A percentile compares a stretch with the other conserved stretches of the same genome.
Conservation (phyloP, 2,113 vertebrate genomes). For the Rana temporaria region DNA sequence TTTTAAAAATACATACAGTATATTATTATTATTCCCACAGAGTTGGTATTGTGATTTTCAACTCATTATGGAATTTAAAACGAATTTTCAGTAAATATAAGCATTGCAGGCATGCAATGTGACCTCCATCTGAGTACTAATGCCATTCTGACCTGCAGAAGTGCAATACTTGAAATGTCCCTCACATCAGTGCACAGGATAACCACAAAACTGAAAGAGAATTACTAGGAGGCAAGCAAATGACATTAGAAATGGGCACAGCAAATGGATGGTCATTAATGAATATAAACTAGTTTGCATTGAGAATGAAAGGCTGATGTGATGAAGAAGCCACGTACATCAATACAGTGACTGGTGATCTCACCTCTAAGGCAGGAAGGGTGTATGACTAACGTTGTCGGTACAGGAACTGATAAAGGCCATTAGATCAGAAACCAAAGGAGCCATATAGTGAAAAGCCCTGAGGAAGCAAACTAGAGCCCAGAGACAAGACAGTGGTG, state of each 20-base stretch:
- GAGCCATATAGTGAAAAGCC: slow-evolving; percentile 99
- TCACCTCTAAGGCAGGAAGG: slow-evolving; percentile 99
- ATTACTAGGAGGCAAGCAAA: neutral
- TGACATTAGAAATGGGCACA: slow-evolving; percentile 11
- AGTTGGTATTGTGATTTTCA: too few species aligned
- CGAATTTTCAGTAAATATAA: too few species aligned
- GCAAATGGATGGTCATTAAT: neutral
- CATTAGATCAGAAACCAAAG: slow-evolving; percentile 99
- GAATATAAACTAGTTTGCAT: slow-evolving; percentile 50
- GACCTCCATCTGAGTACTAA: too few species aligned
- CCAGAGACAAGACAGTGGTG: slow-evolving; percentile 77
- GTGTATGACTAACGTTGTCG: slow-evolving; percentile 92
- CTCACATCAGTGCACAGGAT: too few species aligned
- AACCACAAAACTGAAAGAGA: neutral
- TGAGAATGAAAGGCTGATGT: slow-evolving; percentile 36
- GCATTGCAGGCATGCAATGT: too few species aligned
- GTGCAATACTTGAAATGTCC: too few species aligned
- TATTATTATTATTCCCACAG: too few species aligned
- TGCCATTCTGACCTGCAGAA: too few species aligned
- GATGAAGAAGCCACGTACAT: slow-evolving; percentile 59
- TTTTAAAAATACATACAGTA: too few species aligned
- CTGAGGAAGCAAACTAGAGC: slow-evolving; percentile 99
- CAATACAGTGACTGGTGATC: slow-evolving; percentile 62
- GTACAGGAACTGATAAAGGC: slow-evolving; percentile 97
- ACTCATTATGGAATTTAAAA: too few species aligned